These are phyloP conservation scores for Meloidogyne chitwoodi DNA, from an alignment of 1,140 invertebrate species.

Conservation along the genomic window DNA sequence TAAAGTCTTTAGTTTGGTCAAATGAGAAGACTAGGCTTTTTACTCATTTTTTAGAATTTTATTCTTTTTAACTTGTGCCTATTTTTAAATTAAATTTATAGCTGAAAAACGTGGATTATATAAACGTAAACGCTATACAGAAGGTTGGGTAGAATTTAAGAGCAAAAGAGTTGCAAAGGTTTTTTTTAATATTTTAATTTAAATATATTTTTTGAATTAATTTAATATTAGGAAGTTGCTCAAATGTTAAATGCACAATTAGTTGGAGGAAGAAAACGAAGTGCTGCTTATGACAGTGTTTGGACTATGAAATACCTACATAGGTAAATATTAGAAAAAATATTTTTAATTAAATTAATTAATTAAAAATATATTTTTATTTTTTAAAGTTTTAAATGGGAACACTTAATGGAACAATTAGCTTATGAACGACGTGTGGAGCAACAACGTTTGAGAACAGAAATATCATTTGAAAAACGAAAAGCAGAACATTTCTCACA, in stretches of 20 bases:
- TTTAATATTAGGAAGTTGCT: slow-evolving; percentile 67
- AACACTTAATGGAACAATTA: slow-evolving; percentile 82
- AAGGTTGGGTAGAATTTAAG: slow-evolving; percentile 94
- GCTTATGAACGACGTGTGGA: slow-evolving; percentile 82
- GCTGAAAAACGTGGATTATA: slow-evolving; percentile 48
- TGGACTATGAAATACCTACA: slow-evolving; percentile 95
- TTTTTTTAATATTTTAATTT: not conserved
- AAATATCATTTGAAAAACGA: slow-evolving; percentile 71
- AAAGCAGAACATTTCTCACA: slow-evolving; percentile 79
- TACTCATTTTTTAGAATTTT: too few relatives aligned
- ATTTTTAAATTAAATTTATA: slow-evolving; percentile 38
- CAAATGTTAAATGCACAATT: slow-evolving; percentile 75
- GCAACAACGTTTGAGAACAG: slow-evolving; percentile 77
- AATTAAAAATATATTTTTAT: too few relatives aligned
- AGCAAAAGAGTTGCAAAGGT: slow-evolving; percentile 55
- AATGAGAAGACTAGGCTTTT: too few relatives aligned
- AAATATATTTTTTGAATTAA: not conserved
- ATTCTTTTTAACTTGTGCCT: too few relatives aligned
- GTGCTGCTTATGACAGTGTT: slow-evolving; percentile 74
- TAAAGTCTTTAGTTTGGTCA: too few relatives aligned
- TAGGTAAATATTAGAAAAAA: slow-evolving; percentile 65
- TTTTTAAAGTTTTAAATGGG: slow-evolving; percentile 79
- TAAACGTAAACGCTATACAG: slow-evolving; percentile 70
- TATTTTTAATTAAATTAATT: not conserved
- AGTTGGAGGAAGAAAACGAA: slow-evolving; percentile 80